phyloP scores from a whole-genome alignment of 2,888 invertebrate species.

The Andrena bicolor region DNA sequence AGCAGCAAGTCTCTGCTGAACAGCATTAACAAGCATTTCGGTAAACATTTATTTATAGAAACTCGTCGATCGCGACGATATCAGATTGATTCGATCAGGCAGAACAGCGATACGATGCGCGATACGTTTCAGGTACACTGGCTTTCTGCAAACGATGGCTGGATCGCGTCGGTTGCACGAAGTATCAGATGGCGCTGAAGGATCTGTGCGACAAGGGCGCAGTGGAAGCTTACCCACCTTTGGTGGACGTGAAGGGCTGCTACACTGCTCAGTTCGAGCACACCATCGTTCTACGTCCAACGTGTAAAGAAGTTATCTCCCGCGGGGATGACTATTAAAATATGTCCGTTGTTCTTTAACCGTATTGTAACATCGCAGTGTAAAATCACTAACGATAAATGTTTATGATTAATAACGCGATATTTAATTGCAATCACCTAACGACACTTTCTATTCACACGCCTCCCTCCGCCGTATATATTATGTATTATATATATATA shows the following conservation, averaged over 20 bases:
- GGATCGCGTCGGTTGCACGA: conserved; percentile 97
- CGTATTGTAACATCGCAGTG: conserved; percentile 39
- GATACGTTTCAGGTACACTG: conserved; percentile 87
- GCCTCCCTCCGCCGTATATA: conserved; percentile 1
- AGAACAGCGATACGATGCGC: background rate
- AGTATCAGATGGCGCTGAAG: conserved; percentile 99
- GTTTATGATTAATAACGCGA: conserved; percentile 46
- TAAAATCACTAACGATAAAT: conserved; percentile 53
- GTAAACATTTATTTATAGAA: conserved; percentile 81
- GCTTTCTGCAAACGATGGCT: conserved; percentile 99
- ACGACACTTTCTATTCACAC: conserved; percentile 17
- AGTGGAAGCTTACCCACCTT: conserved; percentile 99
- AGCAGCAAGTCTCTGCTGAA: conserved; percentile 97
- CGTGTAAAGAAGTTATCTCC: conserved; percentile 99
- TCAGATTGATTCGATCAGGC: background rate
- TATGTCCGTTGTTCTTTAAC: conserved; percentile 43
- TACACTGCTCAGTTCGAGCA: conserved; percentile 99
- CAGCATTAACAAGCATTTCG: conserved; percentile 98
- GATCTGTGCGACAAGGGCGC: conserved; percentile 99
- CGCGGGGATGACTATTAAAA: conserved; percentile 97
- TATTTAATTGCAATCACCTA: conserved; percentile 42
- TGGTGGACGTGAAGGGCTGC: conserved; percentile 98
- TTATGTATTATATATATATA: background rate
- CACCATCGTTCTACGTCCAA: conserved; percentile 98
- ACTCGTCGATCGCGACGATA: background rate